Conservation (phyloP, 2,113 vertebrate genomes). For the Oryzias javanicus region DNA sequence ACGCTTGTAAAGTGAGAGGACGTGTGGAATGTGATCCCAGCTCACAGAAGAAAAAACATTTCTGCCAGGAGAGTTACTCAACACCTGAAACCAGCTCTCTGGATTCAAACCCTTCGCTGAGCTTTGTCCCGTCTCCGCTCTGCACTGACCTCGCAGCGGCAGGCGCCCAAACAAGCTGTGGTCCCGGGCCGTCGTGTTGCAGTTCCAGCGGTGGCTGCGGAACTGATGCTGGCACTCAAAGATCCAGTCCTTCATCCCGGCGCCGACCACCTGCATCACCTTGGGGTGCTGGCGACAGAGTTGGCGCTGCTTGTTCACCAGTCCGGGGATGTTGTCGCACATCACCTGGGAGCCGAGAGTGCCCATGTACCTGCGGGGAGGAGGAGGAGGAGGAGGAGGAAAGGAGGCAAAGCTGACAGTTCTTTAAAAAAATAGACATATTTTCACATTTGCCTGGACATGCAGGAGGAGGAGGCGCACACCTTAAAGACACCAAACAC, state of each 20-base stretch:
- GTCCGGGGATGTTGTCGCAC: constrained; percentile 94
- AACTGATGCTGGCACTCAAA: constrained; percentile 95
- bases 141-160: constrained; percentile 80
- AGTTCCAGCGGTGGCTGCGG: constrained; percentile 94
- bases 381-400: not conserved
- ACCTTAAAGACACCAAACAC: no score
- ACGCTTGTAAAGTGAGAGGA: constrained; percentile 51
- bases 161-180: constrained; percentile 89
- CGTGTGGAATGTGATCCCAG: constrained; percentile 49
- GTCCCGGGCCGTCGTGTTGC: constrained; percentile 85
- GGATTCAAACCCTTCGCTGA: constrained; percentile 11
- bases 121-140: not conserved
- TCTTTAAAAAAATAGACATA: not conserved
- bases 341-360: constrained; percentile 89
- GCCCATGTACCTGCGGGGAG: constrained; percentile 80
- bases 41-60: constrained; percentile 7
- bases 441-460: no score
- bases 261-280: constrained; percentile 88
- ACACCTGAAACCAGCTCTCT: constrained; percentile 1
- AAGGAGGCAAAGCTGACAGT: not conserved
- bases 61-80: constrained; percentile 19
- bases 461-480: no score
- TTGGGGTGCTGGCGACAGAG: constrained; percentile 89
- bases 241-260: constrained; percentile 89
- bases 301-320: constrained; percentile 91